Conservation (phyloP, 1,140 invertebrate species). For the Nymphalis io region DNA sequence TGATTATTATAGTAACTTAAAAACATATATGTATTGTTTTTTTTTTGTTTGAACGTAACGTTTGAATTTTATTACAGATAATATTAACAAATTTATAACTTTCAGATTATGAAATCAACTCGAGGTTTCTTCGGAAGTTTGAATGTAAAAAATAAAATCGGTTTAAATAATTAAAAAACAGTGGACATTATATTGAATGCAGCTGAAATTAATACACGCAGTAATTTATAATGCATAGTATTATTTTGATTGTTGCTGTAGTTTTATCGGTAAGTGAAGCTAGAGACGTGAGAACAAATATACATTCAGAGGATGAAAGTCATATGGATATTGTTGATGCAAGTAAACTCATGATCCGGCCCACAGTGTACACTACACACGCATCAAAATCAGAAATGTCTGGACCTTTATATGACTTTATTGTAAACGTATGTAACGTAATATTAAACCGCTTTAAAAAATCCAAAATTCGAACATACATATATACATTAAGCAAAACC, state of each 20-base stretch:
- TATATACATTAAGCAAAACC: slow-evolving; percentile 35
- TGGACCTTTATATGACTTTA: slow-evolving; percentile 40
- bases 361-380: neutral
- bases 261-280: slow-evolving; percentile 10
- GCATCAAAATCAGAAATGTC: neutral
- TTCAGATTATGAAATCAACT: slow-evolving; percentile 29
- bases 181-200: neutral
- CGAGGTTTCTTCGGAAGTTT: slow-evolving; percentile 20
- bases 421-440: slow-evolving; percentile 40
- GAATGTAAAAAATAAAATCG: slow-evolving; percentile 26
- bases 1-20: too few species aligned
- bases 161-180: slow-evolving; percentile 11
- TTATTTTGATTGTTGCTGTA: neutral
- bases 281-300: slow-evolving; percentile 10
- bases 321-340: slow-evolving; percentile 16
- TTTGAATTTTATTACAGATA: too few species aligned
- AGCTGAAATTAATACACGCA: too few species aligned
- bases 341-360: slow-evolving; percentile 14
- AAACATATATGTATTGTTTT: too few species aligned
- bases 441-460: slow-evolving; percentile 40
- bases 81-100: neutral
- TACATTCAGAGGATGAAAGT: slow-evolving; percentile 5
- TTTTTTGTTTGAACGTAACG: too few species aligned
- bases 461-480: slow-evolving; percentile 36
- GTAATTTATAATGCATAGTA: neutral